Base-by-base conservation (phyloP, 2,888 invertebrate genomes). In the Dicycla oo region DNA sequence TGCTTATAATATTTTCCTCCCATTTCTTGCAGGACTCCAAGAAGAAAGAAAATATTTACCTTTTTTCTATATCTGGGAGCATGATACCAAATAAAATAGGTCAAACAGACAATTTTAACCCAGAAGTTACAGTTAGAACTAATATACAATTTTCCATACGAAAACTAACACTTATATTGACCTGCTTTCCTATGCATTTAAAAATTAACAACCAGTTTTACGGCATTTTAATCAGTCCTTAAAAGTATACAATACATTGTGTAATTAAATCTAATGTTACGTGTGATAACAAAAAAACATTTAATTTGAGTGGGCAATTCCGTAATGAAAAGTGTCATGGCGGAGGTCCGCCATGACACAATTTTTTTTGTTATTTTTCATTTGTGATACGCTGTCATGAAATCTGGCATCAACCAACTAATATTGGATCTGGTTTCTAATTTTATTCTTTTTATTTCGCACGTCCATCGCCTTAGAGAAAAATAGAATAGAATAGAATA, bases 321-420 rank as follows among this genome's bases (percentile, higher is more conserved):
- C 83, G 82, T 91, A 91, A 92, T 92, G 87, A 89, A 91, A 91
- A 86, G 86, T 86, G 85, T 88, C 88, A 88, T 88, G 86, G 86
- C 78, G 86, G n/a, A n/a, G n/a, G n/a, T n/a, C n/a, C n/a, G n/a
- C n/a, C n/a, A n/a, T n/a, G n/a, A 82, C 82, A 88, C 89, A 83
- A 85, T 86, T 76, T 86, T 76, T 68, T 63, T 63, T 66, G 62
- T n/a, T n/a, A n/a, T n/a, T n/a, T n/a, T n/a, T n/a, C n/a, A n/a
- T n/a, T n/a, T 75, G 70, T 57, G 53, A 66, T 63, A 74, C 64
- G 45, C 56, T 63, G 49, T 78, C n/a, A 75, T 69, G 3, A 60
- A 60, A 80, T 75, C 45, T 10, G n/a, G 30, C 1, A n/a, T n/a
- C n/a, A n/a, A n/a, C n/a, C n/a, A n/a, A n/a, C n/a, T n/a, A n/a